Evolutionary conservation across 1,140 invertebrate species (phyloP).

Genomic region (Dendroctonus valens): DNA sequence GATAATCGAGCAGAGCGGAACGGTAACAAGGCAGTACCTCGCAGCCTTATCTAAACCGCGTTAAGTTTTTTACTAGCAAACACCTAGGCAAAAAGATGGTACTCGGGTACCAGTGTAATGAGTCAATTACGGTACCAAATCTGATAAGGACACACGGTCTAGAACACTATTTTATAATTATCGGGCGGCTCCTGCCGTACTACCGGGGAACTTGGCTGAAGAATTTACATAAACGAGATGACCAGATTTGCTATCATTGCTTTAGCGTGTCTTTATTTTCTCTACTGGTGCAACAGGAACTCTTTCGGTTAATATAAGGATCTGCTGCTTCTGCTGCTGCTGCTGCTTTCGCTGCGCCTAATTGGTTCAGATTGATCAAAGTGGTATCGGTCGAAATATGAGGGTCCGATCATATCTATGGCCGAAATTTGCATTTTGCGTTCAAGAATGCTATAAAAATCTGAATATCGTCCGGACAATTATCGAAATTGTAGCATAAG

Average conservation of each 20-base stretch:
- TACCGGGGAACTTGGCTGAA: not conserved
- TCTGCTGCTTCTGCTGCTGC: not conserved
- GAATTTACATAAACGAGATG: conserved; percentile 26
- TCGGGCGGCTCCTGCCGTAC: conserved; percentile 9
- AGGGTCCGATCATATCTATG: conserved; percentile 4
- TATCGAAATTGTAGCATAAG: conserved; percentile 10
- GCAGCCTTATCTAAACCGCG: conserved; percentile 15
- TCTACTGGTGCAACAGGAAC: not conserved
- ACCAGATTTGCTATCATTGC: conserved; percentile 18
- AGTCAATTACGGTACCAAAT: conserved; percentile 24
- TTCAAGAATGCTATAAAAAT: conserved; percentile 5
- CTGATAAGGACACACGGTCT: conserved; percentile 25
- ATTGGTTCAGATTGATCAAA: not conserved
- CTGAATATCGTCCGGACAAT: conserved; percentile 1
- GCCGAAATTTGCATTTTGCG: conserved; percentile 15
- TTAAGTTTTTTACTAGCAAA: conserved; percentile 17
- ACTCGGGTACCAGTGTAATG: conserved; percentile 14
- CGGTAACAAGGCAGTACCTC: conserved; percentile 23
- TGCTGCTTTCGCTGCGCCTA: conserved; percentile 1
- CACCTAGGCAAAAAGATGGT: conserved; percentile 18
- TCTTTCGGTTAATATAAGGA: conserved; percentile 12
- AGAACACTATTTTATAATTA: conserved; percentile 30
- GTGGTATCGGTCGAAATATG: not conserved
- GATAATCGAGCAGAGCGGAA: conserved; percentile 17
- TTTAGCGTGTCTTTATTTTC: conserved; percentile 19